A percentile compares a stretch with the other conserved stretches of the same genome.
Conservation (phyloP, 2,113 vertebrate genomes). For the Vidua macroura region DNA sequence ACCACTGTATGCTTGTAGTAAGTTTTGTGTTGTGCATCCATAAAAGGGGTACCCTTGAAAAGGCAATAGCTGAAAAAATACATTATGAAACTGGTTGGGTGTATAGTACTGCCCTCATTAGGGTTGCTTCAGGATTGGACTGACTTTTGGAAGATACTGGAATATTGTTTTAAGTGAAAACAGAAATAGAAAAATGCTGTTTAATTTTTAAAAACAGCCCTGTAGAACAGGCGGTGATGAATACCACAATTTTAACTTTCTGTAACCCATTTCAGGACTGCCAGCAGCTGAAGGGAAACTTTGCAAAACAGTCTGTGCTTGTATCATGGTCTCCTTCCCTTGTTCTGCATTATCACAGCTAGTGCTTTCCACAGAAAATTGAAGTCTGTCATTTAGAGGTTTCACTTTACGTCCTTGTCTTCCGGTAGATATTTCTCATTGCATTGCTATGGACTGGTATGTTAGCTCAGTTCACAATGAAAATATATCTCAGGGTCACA, state of each 20-base stretch:
- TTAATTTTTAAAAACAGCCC: not conserved
- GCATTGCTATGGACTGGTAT: not conserved
- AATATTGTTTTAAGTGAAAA: not conserved
- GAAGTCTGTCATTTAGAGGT: not conserved
- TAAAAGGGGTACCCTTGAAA: not conserved
- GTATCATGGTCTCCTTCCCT: not conserved
- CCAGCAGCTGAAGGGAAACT: slow-evolving; percentile 18
- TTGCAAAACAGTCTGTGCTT: not conserved
- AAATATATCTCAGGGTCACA: not conserved
- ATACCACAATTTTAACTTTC: not conserved
- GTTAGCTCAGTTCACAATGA: not conserved
- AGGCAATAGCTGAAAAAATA: not conserved
- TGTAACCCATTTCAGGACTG: not conserved
- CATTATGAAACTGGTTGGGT: not conserved
- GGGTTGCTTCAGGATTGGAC: not conserved
- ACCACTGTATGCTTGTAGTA: not conserved
- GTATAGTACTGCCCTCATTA: not conserved
- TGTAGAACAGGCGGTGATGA: not conserved
- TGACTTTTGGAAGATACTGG: not conserved
- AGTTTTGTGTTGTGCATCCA: not conserved
- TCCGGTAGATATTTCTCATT: not conserved
- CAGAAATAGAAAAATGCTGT: not conserved
- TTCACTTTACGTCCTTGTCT: not conserved
- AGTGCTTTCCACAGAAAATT: not conserved
- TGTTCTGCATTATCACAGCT: not conserved